Base-by-base conservation (phyloP, 2,113 vertebrate species). In the Pterocles orientalis region DNA sequence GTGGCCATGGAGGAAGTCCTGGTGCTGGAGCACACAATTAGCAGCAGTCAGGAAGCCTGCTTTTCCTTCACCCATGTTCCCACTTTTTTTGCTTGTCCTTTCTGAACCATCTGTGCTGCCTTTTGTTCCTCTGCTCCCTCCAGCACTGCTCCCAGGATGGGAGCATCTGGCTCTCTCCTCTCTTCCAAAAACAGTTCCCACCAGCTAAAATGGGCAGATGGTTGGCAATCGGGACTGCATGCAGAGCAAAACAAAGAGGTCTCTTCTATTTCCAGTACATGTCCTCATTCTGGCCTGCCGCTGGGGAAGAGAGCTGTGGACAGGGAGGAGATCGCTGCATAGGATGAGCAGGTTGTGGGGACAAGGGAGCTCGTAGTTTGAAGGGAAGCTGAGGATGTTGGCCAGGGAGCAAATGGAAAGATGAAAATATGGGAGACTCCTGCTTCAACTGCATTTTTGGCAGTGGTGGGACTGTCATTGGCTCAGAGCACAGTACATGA, bases 1-100 rank as follows among this genome's bases (percentile, higher is more conserved):
- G n/a, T 0, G 1, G 20, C n/a, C 26, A 13, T 0, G 0, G 33
- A 31, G 36, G 18, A 36, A 29, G 43, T 25, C 21, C 29, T n/a
- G 61, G 20, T 61, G 57, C 34, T 71, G 62, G 36, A 68, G 31
- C 58, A 70, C 47, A 62, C 24, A 53, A 21, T 34, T 33, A 56
- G 34, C 31, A 79, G 45, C 58, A 47, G 29, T 28, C 29, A 33
- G 62, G 56, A 70, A 75, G 10, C 18, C 21, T 57, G 28, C 8
- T 68, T 51, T 41, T 71, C 58, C 33, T 72, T 43, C n/a, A 36
- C 9, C 4, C 43, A 3, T 36, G 14, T 70, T 70, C 34, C 23
- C 39, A 19, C 9, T 33, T 25, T 14, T 54, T 88, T 61, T n/a
- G 1, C 16, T 76, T 1, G 0, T 66, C 62, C 57, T 72, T 82